Base-by-base conservation (phyloP, 2,797 vertebrate species). In the Spea hammondii region DNA sequence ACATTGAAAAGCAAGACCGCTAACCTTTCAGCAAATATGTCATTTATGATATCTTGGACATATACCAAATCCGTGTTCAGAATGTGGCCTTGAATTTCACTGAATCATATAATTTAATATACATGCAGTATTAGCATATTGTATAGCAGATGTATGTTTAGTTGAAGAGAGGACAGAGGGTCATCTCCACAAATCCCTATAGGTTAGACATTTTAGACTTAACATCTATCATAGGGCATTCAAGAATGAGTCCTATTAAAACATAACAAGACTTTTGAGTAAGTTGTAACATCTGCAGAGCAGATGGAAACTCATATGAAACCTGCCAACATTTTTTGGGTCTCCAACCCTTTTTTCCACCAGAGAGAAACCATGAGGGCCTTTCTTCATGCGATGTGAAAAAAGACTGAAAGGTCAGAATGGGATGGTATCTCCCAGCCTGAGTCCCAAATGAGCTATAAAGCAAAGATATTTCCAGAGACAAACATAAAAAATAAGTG, bases 211-310 rank as follows among this genome's bases (percentile, higher is more conserved):
- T 66, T 81, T 81, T 72, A 62, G 79, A 68, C 79, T 86, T 84
- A 86, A 74, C 85, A 92, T 89, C 88, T 90, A 92, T 90, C 84
- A 89, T 88, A 89, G 91, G 89, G 88, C 85, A 74, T 84, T 83
- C 53, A 84, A 79, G 79, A 84, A 48, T 80, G 86, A 85, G 76
- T 72, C 79, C 74, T 86, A 85, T 78, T 71, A 86, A 86, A 89
- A 88, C 85, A 88, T 87, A 88, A 87, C 50, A 47, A 65, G 64
- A 68, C 65, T 76, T 89, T 84, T 86, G 82, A 85, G 74, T 89
- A 84, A 77, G 81, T 88, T 89, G 78, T 85, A 92, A 90, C 90
- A 92, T 89, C 91, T 93, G 91, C 84, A 76, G 80, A 91, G 86
- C 92, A 93, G 88, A 91, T 92, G 90, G 87, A 84, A 83, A 76